A percentile compares a stretch with the other conserved stretches of the same genome.
Conservation (phyloP, 2,888 invertebrate species). For the Eupithecia subfuscata region DNA sequence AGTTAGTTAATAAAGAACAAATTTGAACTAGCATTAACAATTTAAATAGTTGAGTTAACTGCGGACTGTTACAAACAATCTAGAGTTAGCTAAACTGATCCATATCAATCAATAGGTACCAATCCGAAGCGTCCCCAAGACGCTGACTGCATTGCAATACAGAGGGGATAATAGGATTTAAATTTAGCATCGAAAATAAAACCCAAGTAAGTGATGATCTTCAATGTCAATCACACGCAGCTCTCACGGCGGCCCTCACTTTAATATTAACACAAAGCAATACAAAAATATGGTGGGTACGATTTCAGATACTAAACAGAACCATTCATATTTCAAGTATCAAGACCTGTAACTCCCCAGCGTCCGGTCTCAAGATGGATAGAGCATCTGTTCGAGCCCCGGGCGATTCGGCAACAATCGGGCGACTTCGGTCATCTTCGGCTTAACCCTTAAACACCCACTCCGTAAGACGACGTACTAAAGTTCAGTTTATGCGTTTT, state of each 20-base stretch:
- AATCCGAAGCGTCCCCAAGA: no score
- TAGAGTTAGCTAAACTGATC: no score
- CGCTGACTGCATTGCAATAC: no score
- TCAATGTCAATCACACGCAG: neutral
- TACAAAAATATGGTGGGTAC: neutral
- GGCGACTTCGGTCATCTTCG: constrained; percentile 39
- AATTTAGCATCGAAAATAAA: no score
- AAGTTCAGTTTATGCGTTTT: constrained; percentile 26
- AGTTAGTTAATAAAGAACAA: no score
- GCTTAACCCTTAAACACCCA: constrained; percentile 21
- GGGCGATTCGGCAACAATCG: constrained; percentile 46
- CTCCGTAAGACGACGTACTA: constrained; percentile 22
- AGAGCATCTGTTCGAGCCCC: constrained; percentile 65
- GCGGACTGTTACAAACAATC: no score
- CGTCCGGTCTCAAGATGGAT: constrained; percentile 61
- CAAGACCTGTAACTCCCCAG: constrained; percentile 47
- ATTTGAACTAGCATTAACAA: no score
- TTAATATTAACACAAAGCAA: neutral
- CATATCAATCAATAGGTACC: no score
- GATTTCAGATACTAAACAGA: neutral
- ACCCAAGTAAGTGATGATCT: no score
- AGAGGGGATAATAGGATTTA: no score
- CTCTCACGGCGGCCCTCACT: neutral
- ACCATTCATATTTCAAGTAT: constrained; percentile 51
- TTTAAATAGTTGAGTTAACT: no score